These are phyloP conservation scores for Oenanthe oenanthe DNA, from an alignment of 2,113 vertebrate species.

Conservation along the genomic window DNA sequence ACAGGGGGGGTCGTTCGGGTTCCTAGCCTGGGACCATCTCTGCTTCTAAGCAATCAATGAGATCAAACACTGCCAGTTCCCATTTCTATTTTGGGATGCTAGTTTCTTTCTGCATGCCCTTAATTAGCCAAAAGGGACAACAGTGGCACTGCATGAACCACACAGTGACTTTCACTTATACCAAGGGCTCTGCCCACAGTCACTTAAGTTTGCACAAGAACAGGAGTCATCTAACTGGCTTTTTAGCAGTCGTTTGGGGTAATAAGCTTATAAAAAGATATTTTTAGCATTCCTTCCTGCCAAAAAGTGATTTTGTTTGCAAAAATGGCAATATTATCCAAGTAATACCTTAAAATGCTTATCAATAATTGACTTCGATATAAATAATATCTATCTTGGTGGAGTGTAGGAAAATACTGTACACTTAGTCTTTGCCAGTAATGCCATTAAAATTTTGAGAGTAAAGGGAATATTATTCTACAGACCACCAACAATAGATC, in stretches of 20 bases:
- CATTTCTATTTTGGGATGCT: slow-evolving; percentile 22
- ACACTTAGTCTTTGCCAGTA: slow-evolving; percentile 76
- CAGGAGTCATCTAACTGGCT: slow-evolving; percentile 20
- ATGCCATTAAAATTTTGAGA: slow-evolving; percentile 68
- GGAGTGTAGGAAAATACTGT: slow-evolving; percentile 82
- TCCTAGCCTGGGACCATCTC: not conserved
- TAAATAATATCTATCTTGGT: slow-evolving; percentile 77
- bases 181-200: slow-evolving; percentile 52
- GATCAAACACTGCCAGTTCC: slow-evolving; percentile 52
- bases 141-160: slow-evolving; percentile 28
- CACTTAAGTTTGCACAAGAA: slow-evolving; percentile 40
- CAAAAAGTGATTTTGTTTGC: slow-evolving; percentile 46
- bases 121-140: slow-evolving; percentile 19
- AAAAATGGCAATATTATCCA: slow-evolving; percentile 52
- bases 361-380: slow-evolving; percentile 61
- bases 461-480: slow-evolving; percentile 68
- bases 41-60: slow-evolving; percentile 24
- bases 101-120: slow-evolving; percentile 24
- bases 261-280: slow-evolving; percentile 28
- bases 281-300: slow-evolving; percentile 60
- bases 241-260: not conserved
- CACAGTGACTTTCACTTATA: slow-evolving; percentile 9
- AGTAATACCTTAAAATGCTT: slow-evolving; percentile 56
- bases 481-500: slow-evolving; percentile 71
- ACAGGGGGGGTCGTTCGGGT: not conserved